phyloP scores from a whole-genome alignment of 2,888 invertebrate species.

The Spisula subtruncata region DNA sequence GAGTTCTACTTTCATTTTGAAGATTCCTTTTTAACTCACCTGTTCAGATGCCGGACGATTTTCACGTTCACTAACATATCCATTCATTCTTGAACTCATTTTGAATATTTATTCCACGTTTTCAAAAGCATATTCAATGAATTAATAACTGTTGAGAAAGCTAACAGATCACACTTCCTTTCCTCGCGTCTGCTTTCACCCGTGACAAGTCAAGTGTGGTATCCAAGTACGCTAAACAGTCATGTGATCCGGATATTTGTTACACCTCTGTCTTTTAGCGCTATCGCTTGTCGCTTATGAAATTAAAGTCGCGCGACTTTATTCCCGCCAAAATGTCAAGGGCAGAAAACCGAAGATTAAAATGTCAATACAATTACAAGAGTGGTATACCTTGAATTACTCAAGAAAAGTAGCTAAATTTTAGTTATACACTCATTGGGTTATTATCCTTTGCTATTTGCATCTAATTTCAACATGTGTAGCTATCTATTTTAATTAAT shows the following conservation, averaged over 20 bases:
- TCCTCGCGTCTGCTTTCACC: conserved; percentile 61
- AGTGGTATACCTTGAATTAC: background rate
- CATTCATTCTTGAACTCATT: conserved; percentile 73
- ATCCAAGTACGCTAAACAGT: conserved; percentile 69
- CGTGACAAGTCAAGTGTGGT: conserved; percentile 68
- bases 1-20: conserved; percentile 56
- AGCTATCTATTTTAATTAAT: too few species aligned
- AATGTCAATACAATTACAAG: background rate
- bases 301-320: conserved; percentile 28
- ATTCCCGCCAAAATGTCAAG: conserved; percentile 43
- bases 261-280: conserved; percentile 41
- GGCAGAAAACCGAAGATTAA: background rate
- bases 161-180: conserved; percentile 37
- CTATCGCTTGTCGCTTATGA: conserved; percentile 18
- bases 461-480: too few species aligned
- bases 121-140: conserved; percentile 44
- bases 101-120: conserved; percentile 58
- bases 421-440: too few species aligned
- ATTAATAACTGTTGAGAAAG: conserved; percentile 11
- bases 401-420: too few species aligned
- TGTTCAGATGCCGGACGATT: conserved; percentile 73
- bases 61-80: conserved; percentile 69
- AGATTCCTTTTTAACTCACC: conserved; percentile 56
- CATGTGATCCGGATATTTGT: conserved; percentile 66
- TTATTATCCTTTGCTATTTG: too few species aligned